Evolutionary conservation across 2,888 invertebrate genomes (phyloP).

Genomic region (Hydrotaea diabolus): DNA sequence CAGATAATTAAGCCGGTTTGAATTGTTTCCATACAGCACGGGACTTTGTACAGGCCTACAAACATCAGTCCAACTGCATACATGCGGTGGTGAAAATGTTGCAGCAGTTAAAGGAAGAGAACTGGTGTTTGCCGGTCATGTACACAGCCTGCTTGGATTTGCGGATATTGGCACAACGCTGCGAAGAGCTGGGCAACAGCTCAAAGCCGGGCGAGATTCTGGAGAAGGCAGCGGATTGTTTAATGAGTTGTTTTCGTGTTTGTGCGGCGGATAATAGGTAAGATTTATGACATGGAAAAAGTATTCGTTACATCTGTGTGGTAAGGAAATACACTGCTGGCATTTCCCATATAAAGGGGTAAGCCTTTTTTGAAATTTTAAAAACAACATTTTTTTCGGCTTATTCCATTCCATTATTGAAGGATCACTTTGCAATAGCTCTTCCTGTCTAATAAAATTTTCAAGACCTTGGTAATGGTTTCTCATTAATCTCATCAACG

Average conservation of each 20-base stretch:
- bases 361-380: no score
- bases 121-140: constrained; percentile 98
- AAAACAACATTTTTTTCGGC: no score
- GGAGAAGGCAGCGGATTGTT: constrained; percentile 95
- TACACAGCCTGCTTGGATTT: constrained; percentile 94
- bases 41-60: constrained; percentile 87
- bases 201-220: constrained; percentile 82
- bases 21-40: constrained; percentile 71
- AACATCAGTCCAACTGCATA: constrained; percentile 88
- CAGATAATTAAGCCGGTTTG: neutral
- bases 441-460: no score
- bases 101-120: constrained; percentile 94
- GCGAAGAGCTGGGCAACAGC: constrained; percentile 84
- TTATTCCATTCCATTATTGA: no score
- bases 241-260: constrained; percentile 96
- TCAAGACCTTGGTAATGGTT: no score
- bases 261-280: constrained; percentile 95
- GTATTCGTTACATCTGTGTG: no score
- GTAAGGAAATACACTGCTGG: no score
- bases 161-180: constrained; percentile 90
- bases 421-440: no score
- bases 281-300: no score
- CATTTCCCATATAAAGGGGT: no score
- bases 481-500: no score
- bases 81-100: constrained; percentile 91